Evolutionary conservation across 2,797 vertebrate species (phyloP).

Genomic region (Schizothorax lantsangensis): DNA sequence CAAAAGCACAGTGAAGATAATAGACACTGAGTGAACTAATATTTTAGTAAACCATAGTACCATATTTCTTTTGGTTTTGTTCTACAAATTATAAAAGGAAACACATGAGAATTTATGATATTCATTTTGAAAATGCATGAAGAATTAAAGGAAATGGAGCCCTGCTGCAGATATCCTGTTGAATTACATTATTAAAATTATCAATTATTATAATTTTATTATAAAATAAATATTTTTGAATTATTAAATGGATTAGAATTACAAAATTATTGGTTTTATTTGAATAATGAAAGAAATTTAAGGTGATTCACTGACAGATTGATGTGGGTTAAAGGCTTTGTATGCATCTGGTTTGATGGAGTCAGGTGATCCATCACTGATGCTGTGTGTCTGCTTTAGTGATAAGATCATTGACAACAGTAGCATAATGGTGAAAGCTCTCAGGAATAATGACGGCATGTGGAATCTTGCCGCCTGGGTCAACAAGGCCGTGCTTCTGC

Average conservation of each 20-base stretch:
- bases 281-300: neutral
- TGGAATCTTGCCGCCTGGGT: slow-evolving; percentile 24
- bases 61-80: neutral
- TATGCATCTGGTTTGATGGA: slow-evolving; percentile 1
- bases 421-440: slow-evolving; percentile 39
- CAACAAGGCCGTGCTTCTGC: slow-evolving; percentile 30
- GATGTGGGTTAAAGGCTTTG: neutral
- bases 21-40: neutral
- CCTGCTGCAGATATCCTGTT: neutral
- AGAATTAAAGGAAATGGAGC: neutral
- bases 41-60: neutral
- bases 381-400: slow-evolving; percentile 23
- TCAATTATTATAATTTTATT: neutral
- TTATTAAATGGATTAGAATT: neutral
- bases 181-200: neutral
- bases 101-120: neutral
- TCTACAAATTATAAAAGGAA: neutral
- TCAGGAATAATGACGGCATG: slow-evolving; percentile 49
- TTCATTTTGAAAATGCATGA: neutral
- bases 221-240: neutral
- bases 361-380: slow-evolving; percentile 24
- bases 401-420: slow-evolving; percentile 56
- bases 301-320: neutral
- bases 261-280: neutral
- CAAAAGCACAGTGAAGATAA: neutral